A percentile compares a stretch with the other conserved stretches of the same genome.
Evolutionary conservation across 1,140 invertebrate species (phyloP).

Genomic region (Rhysida immarginata): DNA sequence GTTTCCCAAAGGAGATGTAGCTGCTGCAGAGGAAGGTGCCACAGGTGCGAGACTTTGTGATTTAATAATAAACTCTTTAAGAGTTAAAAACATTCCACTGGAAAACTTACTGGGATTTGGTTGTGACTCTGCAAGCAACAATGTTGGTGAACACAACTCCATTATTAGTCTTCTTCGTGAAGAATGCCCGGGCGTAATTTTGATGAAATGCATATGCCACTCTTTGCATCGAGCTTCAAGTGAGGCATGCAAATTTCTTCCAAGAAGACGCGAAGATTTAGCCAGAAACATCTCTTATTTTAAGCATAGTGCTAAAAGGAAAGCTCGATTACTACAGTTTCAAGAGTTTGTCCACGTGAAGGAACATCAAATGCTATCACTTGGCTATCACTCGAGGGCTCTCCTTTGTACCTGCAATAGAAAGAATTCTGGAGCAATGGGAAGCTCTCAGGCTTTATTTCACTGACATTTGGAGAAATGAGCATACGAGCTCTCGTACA

Average conservation of each 20-base stretch:
- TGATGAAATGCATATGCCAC: conserved; percentile 27
- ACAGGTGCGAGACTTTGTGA: too few relatives aligned
- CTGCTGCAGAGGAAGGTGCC: too few relatives aligned
- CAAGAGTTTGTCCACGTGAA: conserved; percentile 19
- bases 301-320: conserved; percentile 23
- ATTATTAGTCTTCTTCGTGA: conserved; percentile 17
- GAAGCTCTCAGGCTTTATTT: too few relatives aligned
- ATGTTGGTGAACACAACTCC: conserved; percentile 26
- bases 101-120: conserved; percentile 30
- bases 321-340: conserved; percentile 18
- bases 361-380: conserved; percentile 19
- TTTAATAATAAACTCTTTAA: too few relatives aligned
- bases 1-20: too few relatives aligned
- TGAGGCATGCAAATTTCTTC: conserved; percentile 25
- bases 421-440: too few relatives aligned
- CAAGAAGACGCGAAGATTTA: conserved; percentile 20
- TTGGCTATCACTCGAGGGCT: conserved; percentile 22
- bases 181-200: conserved; percentile 22
- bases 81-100: conserved; percentile 25
- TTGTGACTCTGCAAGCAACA: conserved; percentile 28
- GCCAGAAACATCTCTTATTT: conserved; percentile 22
- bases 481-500: too few relatives aligned
- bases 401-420: conserved; percentile 17
- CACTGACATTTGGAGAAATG: too few relatives aligned
- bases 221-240: conserved; percentile 25